These are phyloP conservation scores for Lycophotia porphyrea DNA, from an alignment of 2,888 invertebrate genomes.

Conservation along the genomic window DNA sequence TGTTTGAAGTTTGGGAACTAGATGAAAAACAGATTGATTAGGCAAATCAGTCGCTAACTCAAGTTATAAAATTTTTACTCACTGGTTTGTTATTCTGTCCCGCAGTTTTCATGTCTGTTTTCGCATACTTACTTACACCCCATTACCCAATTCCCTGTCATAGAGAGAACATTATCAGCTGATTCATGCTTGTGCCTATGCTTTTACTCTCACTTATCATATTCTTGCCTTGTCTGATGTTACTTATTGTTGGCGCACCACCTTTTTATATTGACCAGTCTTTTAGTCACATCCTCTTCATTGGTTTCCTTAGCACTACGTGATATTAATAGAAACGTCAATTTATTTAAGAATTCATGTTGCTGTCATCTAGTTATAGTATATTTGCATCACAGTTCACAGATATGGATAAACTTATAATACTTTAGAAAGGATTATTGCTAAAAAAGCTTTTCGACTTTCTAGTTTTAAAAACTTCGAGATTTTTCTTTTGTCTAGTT, in stretches of 20 bases:
- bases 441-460: not conserved
- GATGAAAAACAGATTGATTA: slow-evolving; percentile 28
- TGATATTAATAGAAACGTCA: not conserved
- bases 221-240: not conserved
- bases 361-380: not conserved
- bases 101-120: not conserved
- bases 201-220: not conserved
- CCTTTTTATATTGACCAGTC: not conserved
- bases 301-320: not conserved
- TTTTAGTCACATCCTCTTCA: not conserved
- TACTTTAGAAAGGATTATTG: not conserved
- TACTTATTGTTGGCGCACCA: not conserved
- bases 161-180: not conserved
- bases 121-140: not conserved
- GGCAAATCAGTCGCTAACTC: not conserved
- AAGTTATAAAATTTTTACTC: not conserved
- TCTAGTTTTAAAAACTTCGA: not conserved
- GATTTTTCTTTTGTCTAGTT: not conserved
- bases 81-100: not conserved
- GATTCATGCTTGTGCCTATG: not conserved
- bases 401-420: not conserved
- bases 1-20: slow-evolving; percentile 10
- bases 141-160: not conserved
- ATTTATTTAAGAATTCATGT: not conserved
- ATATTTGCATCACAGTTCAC: not conserved